These are phyloP conservation scores for Hippoglossus hippoglossus DNA, from an alignment of 2,797 vertebrate species.

Conservation along the genomic window DNA sequence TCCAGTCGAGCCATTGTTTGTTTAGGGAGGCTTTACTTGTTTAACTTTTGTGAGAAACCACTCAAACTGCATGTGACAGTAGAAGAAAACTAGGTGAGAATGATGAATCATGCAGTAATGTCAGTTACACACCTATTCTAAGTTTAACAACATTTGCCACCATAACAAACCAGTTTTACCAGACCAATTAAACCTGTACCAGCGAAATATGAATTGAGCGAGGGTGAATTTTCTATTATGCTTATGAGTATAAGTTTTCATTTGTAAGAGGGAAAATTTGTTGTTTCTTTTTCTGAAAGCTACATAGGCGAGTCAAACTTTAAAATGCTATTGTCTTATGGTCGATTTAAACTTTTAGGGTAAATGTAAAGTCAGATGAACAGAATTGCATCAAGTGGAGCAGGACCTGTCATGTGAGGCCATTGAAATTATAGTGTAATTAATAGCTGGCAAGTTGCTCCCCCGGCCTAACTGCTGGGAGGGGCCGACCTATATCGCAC, in stretches of 20 bases:
- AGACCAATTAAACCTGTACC: too few relatives aligned
- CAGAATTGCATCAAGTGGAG: constrained; percentile 10
- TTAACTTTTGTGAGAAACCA: too few relatives aligned
- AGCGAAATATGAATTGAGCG: too few relatives aligned
- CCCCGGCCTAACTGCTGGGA: constrained; percentile 43
- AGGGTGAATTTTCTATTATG: too few relatives aligned
- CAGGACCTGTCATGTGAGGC: constrained; percentile 38
- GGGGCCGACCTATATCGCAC: constrained; percentile 49
- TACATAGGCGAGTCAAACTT: neutral
- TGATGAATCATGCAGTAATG: too few relatives aligned
- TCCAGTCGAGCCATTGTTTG: too few relatives aligned
- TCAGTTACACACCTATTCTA: neutral
- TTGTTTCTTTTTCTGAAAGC: neutral
- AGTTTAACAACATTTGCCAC: neutral
- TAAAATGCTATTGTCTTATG: neutral
- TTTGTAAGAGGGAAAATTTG: neutral
- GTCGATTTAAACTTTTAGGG: neutral
- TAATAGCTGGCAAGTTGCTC: constrained; percentile 51
- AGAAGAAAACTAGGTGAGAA: too few relatives aligned
- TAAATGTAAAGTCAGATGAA: constrained; percentile 23
- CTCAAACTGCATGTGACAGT: too few relatives aligned
- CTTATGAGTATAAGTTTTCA: neutral
- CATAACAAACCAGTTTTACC: too few relatives aligned
- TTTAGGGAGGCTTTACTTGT: too few relatives aligned
- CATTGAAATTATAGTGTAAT: constrained; percentile 49